Evolutionary conservation across 2,888 invertebrate species (phyloP), one percentile per base, ranked within the genome.

Genomic region (Caenorhabditis sp.): DNA sequence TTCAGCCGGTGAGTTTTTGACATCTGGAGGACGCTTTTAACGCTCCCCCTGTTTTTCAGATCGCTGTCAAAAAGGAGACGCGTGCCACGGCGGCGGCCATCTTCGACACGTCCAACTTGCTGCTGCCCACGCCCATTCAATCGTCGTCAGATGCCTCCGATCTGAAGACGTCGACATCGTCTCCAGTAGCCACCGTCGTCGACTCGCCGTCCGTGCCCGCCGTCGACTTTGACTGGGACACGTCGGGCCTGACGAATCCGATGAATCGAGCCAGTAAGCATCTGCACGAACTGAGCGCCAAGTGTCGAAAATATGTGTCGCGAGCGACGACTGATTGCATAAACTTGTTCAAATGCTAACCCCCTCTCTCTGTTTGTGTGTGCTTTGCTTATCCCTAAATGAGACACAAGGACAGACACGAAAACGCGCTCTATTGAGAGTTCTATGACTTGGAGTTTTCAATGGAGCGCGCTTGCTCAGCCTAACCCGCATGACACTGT

Each of bases 171-270:
- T 10, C 69, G 38, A 61, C 68, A 19, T 58, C 56, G 22, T 47
- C 70, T 22, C 24, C 68, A 8, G 41, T 41, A 10, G n/a, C 49
- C 6, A 12, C 56, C 69, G 49, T 47, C 4, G 51, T 51, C 14
- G 89, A 89, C 64, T 90, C 90, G 12, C 83, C 90, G 3, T 83
- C 87, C 6, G 88, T 90, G 16, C 88, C 88, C 12, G 90, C 89
- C 26, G 90, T 85, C 19, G 85, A 88, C 61, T 90, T 90, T 69
- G 88, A 90, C 66, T 90, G 90, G 90, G 84, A 81, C 41, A 75
- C 86, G 10, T 87, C 89, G 10, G 90, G 90, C 24, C 82, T 90
- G 22, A 82, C 83, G 51, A 90, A 90, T 82, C 90, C 90, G 14
- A 72, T 90, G 59, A 90, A 89, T 44, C 85, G 87, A 69, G 84